Evolutionary conservation across 2,888 invertebrate species (phyloP), one percentile per base, ranked within the genome.

Genomic region (Oxyteleia sp.): DNA sequence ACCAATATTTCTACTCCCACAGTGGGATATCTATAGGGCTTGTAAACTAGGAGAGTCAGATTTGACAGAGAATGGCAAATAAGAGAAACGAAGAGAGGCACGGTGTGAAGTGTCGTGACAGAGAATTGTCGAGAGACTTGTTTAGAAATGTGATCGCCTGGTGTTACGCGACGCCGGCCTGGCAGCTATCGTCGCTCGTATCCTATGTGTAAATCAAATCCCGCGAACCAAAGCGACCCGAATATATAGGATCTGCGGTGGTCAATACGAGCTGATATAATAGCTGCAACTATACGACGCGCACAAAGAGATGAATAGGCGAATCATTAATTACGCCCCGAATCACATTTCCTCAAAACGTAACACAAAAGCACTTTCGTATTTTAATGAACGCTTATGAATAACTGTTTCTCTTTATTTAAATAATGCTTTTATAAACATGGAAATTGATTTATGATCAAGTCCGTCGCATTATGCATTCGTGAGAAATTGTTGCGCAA

Each of bases 111-210:
- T 80, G 68, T 71, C 74, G 80, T 84, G 75, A 84, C 75, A 80
- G 79, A 84, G 85, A 86, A 86, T 84, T 80, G 86, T 85, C 84
- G 82, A 84, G 85, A 82, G 80, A 68, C 82, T 86, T 82, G 76
- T 84, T 82, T 84, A 85, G 87, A 87, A 87, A 87, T 86, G 82
- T 74, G 87, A 87, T 87, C 86, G 84, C 64, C 78, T 69, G 75
- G 83, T 86, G 87, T 86, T 85, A 86, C 84, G 87, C 84, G 85
- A 87, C 79, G 78, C 84, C 66, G 57, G 75, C 64, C 61, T 75
- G 79, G 72, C 69, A 82, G 81, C 74, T 78, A 78, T 81, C 81
- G 78, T 78, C 76, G 74, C 74, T 71, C 81, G 78, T 78, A 69
- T 82, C 64, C 81, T 79, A 63, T 79, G 81, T 84, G 81, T 84